phyloP scores from a whole-genome alignment of 1,140 invertebrate genomes.

The Drosophila yakuba region DNA sequence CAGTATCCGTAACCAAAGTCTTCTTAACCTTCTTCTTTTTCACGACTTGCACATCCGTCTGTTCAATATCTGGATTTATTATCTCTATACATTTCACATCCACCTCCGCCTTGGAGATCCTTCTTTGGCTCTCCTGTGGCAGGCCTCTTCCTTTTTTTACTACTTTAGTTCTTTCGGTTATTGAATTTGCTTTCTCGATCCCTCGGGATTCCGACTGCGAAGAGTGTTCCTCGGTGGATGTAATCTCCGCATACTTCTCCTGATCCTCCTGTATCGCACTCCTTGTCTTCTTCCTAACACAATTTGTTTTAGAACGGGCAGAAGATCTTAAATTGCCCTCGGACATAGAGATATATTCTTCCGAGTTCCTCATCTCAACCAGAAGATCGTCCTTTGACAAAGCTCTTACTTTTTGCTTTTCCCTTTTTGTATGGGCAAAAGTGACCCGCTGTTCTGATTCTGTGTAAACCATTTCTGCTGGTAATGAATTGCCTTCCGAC shows the following conservation, averaged over 20 bases:
- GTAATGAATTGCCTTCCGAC: not conserved
- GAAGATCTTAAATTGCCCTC: not conserved
- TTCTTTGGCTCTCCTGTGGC: not conserved
- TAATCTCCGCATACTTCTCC: not conserved
- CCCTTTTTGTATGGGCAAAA: not conserved
- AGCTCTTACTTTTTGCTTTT: not conserved
- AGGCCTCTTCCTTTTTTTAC: not conserved
- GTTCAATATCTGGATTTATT: not conserved
- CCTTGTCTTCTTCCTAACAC: not conserved
- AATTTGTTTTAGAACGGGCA: not conserved
- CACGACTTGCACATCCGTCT: not conserved
- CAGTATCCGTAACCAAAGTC: not conserved
- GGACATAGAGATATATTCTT: not conserved
- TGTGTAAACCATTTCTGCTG: not conserved
- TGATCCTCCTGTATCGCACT: not conserved
- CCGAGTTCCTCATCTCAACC: not conserved
- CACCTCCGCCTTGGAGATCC: not conserved
- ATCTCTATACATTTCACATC: not conserved
- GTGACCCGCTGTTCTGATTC: not conserved
- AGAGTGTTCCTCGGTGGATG: no score
- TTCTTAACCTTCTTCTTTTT: slow-evolving; percentile 28
- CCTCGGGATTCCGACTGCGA: not conserved
- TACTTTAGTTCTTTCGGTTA: not conserved
- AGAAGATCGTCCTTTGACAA: no score
- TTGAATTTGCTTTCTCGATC: not conserved